phyloP scores from a whole-genome alignment of 2,797 vertebrate species.

The Catostomus latipinnis region DNA sequence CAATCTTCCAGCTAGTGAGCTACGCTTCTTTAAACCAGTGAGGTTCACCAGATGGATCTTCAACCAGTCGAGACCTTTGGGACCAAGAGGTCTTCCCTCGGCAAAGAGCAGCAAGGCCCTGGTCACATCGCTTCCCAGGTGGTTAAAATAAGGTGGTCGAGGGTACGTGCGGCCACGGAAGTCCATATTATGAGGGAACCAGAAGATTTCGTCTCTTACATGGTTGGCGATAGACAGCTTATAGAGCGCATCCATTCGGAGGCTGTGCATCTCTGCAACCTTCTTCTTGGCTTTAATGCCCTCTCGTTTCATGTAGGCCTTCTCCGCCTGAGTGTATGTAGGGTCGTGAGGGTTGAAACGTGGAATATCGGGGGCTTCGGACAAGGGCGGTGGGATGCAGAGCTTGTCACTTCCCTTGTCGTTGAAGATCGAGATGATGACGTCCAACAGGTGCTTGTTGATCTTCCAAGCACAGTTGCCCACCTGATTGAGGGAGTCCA shows the following conservation, averaged over 20 bases:
- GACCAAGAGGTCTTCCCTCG: conserved; percentile 88
- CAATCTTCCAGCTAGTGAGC: conserved; percentile 78
- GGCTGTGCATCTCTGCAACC: conserved; percentile 87
- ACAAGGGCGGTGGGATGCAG: conserved; percentile 86
- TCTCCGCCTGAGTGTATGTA: conserved; percentile 56
- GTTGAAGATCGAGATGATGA: conserved; percentile 90
- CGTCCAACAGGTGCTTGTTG: conserved; percentile 86
- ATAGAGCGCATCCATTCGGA: conserved; percentile 88
- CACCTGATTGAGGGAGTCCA: conserved; percentile 91
- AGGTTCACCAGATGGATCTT: conserved; percentile 96
- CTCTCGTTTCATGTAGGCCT: conserved; percentile 78
- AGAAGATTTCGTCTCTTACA: conserved; percentile 85
- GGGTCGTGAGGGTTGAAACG: conserved; percentile 60
- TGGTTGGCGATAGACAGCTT: conserved; percentile 94
- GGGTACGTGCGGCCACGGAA: conserved; percentile 96
- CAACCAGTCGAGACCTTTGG: conserved; percentile 89
- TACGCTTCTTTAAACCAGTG: conserved; percentile 89
- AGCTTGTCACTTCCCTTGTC: conserved; percentile 85
- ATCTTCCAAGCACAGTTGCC: conserved; percentile 92
- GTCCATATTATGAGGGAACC: conserved; percentile 99
- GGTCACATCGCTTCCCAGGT: conserved; percentile 91
- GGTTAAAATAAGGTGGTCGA: conserved; percentile 93
- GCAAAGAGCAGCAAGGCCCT: conserved; percentile 88
- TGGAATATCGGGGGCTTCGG: conserved; percentile 81
- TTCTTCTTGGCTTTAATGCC: conserved; percentile 83